Evolutionary conservation across 1,140 invertebrate species (phyloP).

Genomic region (Nasonia longicornis): DNA sequence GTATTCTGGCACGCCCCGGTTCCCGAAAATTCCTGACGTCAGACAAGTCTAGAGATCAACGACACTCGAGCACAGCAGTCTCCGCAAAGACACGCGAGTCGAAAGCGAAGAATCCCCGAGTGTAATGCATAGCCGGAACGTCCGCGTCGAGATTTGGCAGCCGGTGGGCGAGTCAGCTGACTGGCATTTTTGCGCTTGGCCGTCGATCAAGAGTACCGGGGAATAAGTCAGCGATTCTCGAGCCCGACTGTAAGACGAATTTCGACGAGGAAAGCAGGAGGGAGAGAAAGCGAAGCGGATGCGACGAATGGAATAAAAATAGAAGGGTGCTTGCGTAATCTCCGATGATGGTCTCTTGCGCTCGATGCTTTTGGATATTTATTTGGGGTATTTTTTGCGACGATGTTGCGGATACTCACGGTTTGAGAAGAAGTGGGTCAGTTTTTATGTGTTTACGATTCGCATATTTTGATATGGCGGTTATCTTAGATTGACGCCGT

Average conservation of each 20-base stretch:
- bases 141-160: conserved; percentile 6
- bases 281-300: too few relatives aligned
- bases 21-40: conserved; percentile 43
- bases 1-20: conserved; percentile 13
- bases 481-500: too few relatives aligned
- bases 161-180: background rate
- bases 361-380: too few relatives aligned
- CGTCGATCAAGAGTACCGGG: background rate
- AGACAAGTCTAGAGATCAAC: conserved; percentile 28
- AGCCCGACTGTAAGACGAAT: background rate
- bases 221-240: conserved; percentile 1
- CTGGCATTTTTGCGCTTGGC: conserved; percentile 5
- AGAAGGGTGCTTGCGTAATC: background rate
- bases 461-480: too few relatives aligned
- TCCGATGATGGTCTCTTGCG: background rate
- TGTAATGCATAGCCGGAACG: background rate
- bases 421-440: too few relatives aligned
- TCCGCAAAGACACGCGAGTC: background rate
- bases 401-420: too few relatives aligned
- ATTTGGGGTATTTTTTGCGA: too few relatives aligned
- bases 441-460: too few relatives aligned
- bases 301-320: background rate
- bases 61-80: conserved; percentile 1
- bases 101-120: background rate
- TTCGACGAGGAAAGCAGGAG: background rate